Percentiles rank a stretch among this genome's conserved stretches.
Conservation (phyloP, 1,140 invertebrate genomes). For the Rhagoletis zephyria region DNA sequence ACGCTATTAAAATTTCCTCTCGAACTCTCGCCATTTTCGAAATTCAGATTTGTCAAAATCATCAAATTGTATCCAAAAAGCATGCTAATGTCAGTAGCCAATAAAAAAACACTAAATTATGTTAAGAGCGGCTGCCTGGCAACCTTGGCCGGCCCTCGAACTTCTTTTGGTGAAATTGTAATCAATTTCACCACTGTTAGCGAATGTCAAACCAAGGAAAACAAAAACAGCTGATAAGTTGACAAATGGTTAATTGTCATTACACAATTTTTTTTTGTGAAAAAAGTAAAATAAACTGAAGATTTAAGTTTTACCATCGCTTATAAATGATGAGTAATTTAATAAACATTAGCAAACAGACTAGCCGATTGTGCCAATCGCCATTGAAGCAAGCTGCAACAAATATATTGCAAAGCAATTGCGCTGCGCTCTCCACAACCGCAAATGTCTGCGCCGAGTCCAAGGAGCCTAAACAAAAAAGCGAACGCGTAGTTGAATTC, state of each 20-base stretch:
- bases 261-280: constrained; percentile 29
- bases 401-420: constrained; percentile 42
- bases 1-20: too few relatives aligned
- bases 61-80: too few relatives aligned
- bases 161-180: not conserved
- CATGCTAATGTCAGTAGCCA: too few relatives aligned
- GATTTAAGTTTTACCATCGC: not conserved
- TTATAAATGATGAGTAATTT: constrained; percentile 54
- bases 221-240: constrained; percentile 1
- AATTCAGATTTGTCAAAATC: too few relatives aligned
- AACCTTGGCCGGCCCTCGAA: too few relatives aligned
- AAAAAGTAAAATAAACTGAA: constrained; percentile 16
- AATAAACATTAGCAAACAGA: constrained; percentile 54
- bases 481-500: constrained; percentile 75
- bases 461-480: constrained; percentile 53
- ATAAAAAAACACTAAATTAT: too few relatives aligned
- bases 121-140: too few relatives aligned
- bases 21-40: too few relatives aligned
- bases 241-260: constrained; percentile 20
- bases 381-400: not conserved
- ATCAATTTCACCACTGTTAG: not conserved
- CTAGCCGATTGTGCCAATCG: constrained; percentile 50
- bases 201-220: not conserved
- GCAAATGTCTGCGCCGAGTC: constrained; percentile 54
- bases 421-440: constrained; percentile 62